Conservation (phyloP, 2,888 invertebrate genomes). For the Crocallis elinguaria region DNA sequence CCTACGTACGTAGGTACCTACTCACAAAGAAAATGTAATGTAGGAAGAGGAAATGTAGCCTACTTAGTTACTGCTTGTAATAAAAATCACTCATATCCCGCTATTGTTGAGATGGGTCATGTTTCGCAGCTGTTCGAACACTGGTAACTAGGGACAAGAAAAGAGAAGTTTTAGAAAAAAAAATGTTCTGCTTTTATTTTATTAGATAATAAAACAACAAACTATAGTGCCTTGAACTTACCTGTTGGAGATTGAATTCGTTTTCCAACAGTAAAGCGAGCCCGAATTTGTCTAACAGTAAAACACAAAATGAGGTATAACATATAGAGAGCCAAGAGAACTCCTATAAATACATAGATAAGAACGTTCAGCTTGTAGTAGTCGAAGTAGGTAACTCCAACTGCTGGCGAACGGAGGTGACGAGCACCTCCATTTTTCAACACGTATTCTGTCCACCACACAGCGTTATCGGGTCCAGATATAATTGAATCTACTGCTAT, state of each 20-base stretch:
- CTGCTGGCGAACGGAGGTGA: slow-evolving; percentile 71
- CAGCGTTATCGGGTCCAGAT: slow-evolving; percentile 76
- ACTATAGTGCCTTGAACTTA: slow-evolving; percentile 71
- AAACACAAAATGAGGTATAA: slow-evolving; percentile 46
- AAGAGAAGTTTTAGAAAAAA: not conserved
- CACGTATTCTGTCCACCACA: slow-evolving; percentile 84
- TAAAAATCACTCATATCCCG: no score
- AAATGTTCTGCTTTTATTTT: not conserved
- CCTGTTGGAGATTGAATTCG: slow-evolving; percentile 39
- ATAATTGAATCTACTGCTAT: slow-evolving; percentile 58
- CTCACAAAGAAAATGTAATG: no score
- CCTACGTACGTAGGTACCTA: no score
- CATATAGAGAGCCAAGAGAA: slow-evolving; percentile 40
- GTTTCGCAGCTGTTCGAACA: no score
- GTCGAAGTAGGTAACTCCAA: slow-evolving; percentile 63
- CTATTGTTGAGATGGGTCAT: no score
- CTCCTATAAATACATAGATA: slow-evolving; percentile 41
- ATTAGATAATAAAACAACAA: not conserved
- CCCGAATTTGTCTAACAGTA: slow-evolving; percentile 48
- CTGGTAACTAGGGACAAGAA: no score
- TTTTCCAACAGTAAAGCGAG: slow-evolving; percentile 42
- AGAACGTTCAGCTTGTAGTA: slow-evolving; percentile 71
- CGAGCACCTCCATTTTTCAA: slow-evolving; percentile 72
- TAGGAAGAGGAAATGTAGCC: no score
- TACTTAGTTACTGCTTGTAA: no score